Percentiles rank a stretch among this genome's conserved stretches.
These are phyloP conservation scores for Linurgus olivaceus DNA, from an alignment of 2,797 vertebrate species.

Conservation along the genomic window DNA sequence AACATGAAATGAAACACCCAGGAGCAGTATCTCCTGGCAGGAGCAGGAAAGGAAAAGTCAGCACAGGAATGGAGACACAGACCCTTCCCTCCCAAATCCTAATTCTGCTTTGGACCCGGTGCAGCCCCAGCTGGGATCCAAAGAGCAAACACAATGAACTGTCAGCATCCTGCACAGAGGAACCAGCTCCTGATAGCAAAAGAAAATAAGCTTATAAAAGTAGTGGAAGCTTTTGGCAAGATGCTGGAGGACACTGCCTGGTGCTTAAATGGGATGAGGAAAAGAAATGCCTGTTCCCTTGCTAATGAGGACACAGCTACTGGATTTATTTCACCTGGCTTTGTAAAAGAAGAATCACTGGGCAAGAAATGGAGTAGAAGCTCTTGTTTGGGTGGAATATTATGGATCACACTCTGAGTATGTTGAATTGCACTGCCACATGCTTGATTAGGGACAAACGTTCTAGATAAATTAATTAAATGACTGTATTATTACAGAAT, in stretches of 20 bases:
- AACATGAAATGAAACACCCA: neutral
- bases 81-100: neutral
- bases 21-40: neutral
- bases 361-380: neutral
- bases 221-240: neutral
- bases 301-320: neutral
- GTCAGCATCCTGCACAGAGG: neutral
- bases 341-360: neutral
- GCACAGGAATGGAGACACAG: neutral
- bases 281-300: neutral
- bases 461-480: neutral
- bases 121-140: neutral
- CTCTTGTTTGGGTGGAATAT: neutral
- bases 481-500: neutral
- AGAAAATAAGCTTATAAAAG: neutral
- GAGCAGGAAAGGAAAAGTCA: neutral
- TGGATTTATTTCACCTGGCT: neutral
- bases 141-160: neutral
- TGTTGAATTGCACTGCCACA: accelerated
- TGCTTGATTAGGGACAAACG: neutral
- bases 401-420: neutral
- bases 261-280: neutral
- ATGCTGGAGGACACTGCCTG: neutral
- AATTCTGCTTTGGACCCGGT: neutral
- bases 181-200: neutral